phyloP scores from a whole-genome alignment of 2,888 invertebrate genomes.

The Minunthozetes semirufus region DNA sequence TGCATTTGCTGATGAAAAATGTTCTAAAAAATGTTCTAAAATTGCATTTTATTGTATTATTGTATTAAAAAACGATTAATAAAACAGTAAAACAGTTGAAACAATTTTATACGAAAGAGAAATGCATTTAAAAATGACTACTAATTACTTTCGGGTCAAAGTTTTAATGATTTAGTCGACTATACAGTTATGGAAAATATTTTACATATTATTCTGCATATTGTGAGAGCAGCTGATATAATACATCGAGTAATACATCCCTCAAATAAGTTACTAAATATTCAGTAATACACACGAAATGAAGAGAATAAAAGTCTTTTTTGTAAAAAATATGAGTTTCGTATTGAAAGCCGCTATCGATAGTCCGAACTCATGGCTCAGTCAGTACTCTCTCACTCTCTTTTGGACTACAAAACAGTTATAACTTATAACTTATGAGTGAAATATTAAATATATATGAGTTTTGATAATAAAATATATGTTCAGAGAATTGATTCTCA shows the following conservation, averaged over 20 bases:
- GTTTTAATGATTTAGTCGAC: constrained; percentile 18
- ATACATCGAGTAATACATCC: background rate
- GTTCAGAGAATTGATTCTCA: background rate
- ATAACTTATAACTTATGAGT: background rate
- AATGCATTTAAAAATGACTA: constrained; percentile 18
- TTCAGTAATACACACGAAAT: background rate
- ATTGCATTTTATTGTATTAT: constrained; percentile 5
- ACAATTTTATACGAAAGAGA: constrained; percentile 6
- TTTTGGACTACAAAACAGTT: background rate
- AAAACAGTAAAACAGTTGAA: constrained; percentile 28
- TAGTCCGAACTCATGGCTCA: background rate
- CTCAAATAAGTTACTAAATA: background rate
- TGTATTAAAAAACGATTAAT: constrained; percentile 30
- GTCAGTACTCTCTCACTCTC: background rate
- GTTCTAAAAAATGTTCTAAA: constrained; percentile 25
- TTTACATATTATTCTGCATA: background rate
- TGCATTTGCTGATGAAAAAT: constrained; percentile 2
- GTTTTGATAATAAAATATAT: constrained; percentile 19
- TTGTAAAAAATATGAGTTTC: background rate
- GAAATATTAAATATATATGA: constrained; percentile 1
- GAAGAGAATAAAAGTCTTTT: background rate
- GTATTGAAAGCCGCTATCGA: background rate
- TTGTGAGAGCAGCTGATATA: constrained; percentile 6
- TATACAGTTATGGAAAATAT: background rate
- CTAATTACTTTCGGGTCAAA: constrained; percentile 30